Percentiles rank a stretch among this genome's conserved stretches.
These are phyloP conservation scores for Bombus pascuorum DNA, from an alignment of 1,140 invertebrate species.

Conservation along the genomic window DNA sequence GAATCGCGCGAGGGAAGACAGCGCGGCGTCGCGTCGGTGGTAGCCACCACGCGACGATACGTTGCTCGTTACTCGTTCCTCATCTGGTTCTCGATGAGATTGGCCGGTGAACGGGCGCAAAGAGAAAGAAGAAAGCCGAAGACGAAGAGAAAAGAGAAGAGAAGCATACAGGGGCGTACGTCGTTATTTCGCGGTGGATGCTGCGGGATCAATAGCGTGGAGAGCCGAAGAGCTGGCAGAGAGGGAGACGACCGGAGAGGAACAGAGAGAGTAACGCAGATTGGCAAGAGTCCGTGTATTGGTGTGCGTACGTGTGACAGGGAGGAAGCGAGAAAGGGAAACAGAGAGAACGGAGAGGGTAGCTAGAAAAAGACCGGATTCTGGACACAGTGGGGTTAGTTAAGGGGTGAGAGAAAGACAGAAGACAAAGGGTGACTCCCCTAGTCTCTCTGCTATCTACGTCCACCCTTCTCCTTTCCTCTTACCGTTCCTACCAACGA, in stretches of 20 bases:
- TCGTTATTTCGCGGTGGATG: constrained; percentile 83
- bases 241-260: constrained; percentile 58
- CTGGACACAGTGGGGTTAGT: constrained; percentile 39
- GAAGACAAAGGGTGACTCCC: constrained; percentile 68
- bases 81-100: neutral
- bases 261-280: constrained; percentile 59
- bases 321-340: constrained; percentile 23
- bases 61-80: constrained; percentile 12
- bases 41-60: constrained; percentile 7
- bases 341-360: constrained; percentile 4
- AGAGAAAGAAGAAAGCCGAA: constrained; percentile 1
- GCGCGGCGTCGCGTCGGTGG: constrained; percentile 12
- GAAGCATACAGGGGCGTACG: constrained; percentile 73
- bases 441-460: constrained; percentile 63
- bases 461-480: constrained; percentile 53
- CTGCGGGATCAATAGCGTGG: constrained; percentile 82
- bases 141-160: constrained; percentile 32
- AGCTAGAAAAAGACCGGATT: constrained; percentile 16
- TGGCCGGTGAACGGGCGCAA: constrained; percentile 3
- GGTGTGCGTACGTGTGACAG: constrained; percentile 14
- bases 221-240: constrained; percentile 76
- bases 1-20: neutral
- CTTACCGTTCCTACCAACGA: constrained; percentile 23
- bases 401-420: constrained; percentile 49
- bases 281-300: constrained; percentile 35